These are phyloP conservation scores for Trichogramma pretiosum DNA, from an alignment of 1,140 invertebrate genomes.

Conservation along the genomic window DNA sequence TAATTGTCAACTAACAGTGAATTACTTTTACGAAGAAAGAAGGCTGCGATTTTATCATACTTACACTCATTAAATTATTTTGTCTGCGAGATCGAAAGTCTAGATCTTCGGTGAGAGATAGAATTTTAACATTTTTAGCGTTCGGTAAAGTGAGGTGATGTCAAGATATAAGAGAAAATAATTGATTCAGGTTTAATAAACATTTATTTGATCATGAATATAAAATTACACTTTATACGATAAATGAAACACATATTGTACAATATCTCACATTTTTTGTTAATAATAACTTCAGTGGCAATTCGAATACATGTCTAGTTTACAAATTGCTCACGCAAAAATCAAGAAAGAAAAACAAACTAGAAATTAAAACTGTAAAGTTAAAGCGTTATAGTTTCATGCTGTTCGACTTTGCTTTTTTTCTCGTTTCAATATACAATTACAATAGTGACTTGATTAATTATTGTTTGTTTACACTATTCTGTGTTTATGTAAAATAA, in stretches of 20 bases:
- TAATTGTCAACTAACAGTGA: too few relatives aligned
- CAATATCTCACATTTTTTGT: slow-evolving; percentile 38
- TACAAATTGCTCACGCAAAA: slow-evolving; percentile 4
- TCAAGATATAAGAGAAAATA: neutral
- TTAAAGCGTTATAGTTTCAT: slow-evolving; percentile 10
- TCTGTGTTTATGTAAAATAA: too few relatives aligned
- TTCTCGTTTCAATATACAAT: slow-evolving; percentile 12
- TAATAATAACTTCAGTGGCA: too few relatives aligned
- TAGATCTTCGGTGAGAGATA: too few relatives aligned
- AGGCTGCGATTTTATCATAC: too few relatives aligned
- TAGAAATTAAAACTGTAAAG: slow-evolving; percentile 10
- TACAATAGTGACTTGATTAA: slow-evolving; percentile 11
- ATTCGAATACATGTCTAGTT: neutral
- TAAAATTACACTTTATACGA: slow-evolving; percentile 39
- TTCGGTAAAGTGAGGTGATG: too few relatives aligned
- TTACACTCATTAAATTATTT: too few relatives aligned
- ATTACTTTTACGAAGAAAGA: too few relatives aligned
- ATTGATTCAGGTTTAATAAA: slow-evolving; percentile 27
- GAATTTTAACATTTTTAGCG: too few relatives aligned
- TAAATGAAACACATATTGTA: slow-evolving; percentile 39
- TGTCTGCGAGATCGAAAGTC: too few relatives aligned
- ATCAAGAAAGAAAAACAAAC: neutral
- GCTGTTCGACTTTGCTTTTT: too few relatives aligned
- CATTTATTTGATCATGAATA: slow-evolving; percentile 41
- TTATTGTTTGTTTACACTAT: slow-evolving; percentile 12